Conservation (phyloP, 2,113 vertebrate species). For the Erpornis zantholeuca region DNA sequence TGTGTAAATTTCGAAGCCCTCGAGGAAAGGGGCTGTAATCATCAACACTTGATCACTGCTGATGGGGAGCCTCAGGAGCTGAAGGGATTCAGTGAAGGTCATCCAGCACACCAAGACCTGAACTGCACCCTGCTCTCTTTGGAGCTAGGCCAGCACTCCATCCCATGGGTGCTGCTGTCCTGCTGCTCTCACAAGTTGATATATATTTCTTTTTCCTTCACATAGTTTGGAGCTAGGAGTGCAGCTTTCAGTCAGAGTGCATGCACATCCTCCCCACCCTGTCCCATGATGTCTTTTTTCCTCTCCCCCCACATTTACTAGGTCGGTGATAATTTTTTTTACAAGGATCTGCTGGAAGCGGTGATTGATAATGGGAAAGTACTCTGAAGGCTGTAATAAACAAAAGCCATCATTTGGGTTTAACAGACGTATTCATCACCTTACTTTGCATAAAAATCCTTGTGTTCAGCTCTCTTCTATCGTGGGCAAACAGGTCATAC, state of each 20-base stretch:
- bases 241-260: background rate
- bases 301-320: background rate
- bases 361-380: background rate
- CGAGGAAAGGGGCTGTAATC: background rate
- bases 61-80: background rate
- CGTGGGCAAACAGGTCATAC: background rate
- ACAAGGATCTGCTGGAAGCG: background rate
- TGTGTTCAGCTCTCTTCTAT: background rate
- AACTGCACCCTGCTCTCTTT: background rate
- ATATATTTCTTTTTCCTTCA: background rate
- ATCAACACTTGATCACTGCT: background rate
- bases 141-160: background rate
- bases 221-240: background rate
- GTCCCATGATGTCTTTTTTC: background rate
- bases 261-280: accelerated
- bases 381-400: background rate
- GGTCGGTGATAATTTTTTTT: background rate
- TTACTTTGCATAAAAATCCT: background rate
- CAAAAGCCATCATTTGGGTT: background rate
- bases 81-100: background rate
- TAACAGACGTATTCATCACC: background rate
- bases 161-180: background rate
- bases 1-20: background rate
- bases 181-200: background rate
- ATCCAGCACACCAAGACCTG: accelerated